Base-by-base conservation (phyloP, 2,888 invertebrate genomes). In the Neocrepidodera transversa region DNA sequence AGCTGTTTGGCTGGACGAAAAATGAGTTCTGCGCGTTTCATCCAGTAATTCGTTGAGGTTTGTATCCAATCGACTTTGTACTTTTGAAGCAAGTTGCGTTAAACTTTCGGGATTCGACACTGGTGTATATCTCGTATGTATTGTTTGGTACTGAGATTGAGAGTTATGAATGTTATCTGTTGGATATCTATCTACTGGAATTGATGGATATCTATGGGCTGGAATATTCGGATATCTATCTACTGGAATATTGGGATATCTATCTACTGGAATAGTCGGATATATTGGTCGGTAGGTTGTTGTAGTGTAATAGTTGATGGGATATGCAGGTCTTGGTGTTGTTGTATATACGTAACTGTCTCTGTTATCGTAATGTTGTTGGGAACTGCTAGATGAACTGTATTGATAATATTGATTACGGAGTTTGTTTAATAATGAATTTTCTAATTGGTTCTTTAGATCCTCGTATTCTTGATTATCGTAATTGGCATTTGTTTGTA, bases 381-480 rank as follows among this genome's bases (percentile, higher is more conserved):
- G 45, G 20, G 38, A 55, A 18, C 30, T 50, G 13, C 26, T 20
- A n/a, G 57, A 50, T 10, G 50, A 36, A 38, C 50, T 43, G 20
- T 40, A 49, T 10, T 38, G 38, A 30, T 45, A 48, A 50, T 68
- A 70, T 52, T 68, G 57, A 2, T 47, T 58, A 36, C 68, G 61
- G 8, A 79, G 63, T 59, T 76, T 63, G 23, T 69, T 66, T 28
- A 77, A 26, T 16, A 79, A 65, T 38, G 66, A 66, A 11, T 66
- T 65, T 67, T 78, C 76, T 35, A 78, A 40, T 62, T 76, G 73
- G 38, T 67, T 66, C 18, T 68, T 71, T 48, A 78, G 60, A 60
- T 74, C 72, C 17, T 68, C 65, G 2, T 78, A 66, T 61, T 79
- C 76, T 58, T 73, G 73, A 53, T 70, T 75, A 17, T 75, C 69